Conservation (phyloP, 2,797 vertebrate species). For the Paramormyrops hopkinsi region DNA sequence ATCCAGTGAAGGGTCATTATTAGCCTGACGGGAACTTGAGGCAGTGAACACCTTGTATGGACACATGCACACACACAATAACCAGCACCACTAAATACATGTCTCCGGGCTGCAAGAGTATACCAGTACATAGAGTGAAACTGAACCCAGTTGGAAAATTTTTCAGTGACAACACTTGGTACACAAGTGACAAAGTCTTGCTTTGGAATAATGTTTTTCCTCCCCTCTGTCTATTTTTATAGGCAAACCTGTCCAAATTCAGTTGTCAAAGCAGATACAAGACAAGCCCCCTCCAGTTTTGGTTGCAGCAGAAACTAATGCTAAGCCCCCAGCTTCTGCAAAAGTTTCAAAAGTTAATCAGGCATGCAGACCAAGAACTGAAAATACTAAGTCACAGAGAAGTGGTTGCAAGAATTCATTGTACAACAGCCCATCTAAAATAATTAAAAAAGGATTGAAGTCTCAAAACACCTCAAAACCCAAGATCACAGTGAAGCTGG, state of each 20-base stretch:
- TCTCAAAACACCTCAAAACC: conserved; percentile 37
- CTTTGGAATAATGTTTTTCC: not conserved
- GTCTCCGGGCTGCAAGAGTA: not conserved
- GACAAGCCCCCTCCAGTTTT: conserved; percentile 52
- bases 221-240: conserved; percentile 9
- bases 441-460: conserved; percentile 42
- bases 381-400: conserved; percentile 49
- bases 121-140: not conserved
- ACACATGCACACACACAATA: not conserved
- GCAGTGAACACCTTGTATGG: not conserved
- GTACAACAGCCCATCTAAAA: conserved; percentile 50
- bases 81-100: not conserved
- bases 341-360: conserved; percentile 52
- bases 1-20: not conserved
- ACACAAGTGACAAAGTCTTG: not conserved
- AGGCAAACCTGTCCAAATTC: conserved; percentile 55
- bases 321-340: conserved; percentile 43
- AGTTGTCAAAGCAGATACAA: conserved; percentile 51
- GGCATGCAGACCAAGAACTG: conserved; percentile 46
- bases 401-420: conserved; percentile 53
- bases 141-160: not conserved
- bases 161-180: not conserved
- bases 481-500: conserved; percentile 71
- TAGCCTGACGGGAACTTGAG: not conserved
- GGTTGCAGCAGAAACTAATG: conserved; percentile 51